phyloP scores from a whole-genome alignment of 2,113 vertebrate species.

The Hippolais icterina region DNA sequence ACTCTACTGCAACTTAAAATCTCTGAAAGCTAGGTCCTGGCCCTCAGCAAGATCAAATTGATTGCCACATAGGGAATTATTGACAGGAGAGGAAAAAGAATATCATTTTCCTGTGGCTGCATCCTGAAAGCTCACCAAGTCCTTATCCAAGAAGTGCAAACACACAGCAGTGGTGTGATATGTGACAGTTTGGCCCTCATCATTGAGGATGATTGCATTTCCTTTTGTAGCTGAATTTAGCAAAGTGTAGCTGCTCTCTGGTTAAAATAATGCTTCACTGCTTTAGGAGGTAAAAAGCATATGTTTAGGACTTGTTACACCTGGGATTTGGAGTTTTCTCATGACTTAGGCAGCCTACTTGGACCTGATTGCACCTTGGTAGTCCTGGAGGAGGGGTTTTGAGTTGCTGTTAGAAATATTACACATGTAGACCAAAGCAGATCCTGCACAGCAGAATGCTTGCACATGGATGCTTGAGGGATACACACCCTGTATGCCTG shows the following conservation, averaged over 20 bases:
- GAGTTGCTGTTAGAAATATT: neutral
- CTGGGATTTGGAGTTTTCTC: neutral
- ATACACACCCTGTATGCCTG: rapidly evolving
- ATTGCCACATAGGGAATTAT: neutral
- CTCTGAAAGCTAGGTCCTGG: neutral
- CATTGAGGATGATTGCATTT: neutral
- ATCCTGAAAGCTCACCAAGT: neutral
- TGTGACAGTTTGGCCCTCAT: neutral
- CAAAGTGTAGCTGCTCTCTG: neutral
- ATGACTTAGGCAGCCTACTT: neutral
- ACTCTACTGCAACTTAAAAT: neutral
- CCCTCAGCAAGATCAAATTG: neutral
- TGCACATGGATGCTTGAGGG: neutral
- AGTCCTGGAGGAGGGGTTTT: neutral
- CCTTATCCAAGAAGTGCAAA: neutral
- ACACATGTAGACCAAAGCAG: neutral
- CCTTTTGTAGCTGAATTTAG: neutral
- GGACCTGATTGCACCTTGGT: neutral
- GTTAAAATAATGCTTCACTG: neutral
- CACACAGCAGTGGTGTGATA: neutral
- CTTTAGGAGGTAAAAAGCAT: neutral
- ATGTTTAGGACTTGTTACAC: neutral
- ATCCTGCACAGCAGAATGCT: neutral
- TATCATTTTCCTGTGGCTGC: neutral
- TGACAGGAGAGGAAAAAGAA: neutral